phyloP scores from a whole-genome alignment of 1,140 invertebrate genomes.

The Globodera ellingtonae region DNA sequence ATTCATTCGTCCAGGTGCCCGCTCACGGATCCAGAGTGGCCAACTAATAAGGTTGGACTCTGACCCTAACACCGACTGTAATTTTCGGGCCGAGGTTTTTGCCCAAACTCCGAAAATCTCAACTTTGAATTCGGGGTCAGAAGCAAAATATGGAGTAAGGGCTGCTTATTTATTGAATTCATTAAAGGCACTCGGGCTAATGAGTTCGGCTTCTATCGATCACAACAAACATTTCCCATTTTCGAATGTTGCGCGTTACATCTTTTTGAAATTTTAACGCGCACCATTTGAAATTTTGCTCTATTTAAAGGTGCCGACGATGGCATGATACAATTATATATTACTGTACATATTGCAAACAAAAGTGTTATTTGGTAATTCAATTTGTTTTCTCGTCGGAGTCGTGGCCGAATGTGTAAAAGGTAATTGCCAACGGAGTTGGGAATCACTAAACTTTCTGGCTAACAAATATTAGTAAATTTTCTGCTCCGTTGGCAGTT shows the following conservation, averaged over 20 bases:
- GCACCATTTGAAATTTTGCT: background rate
- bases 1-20: too few species aligned
- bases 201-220: too few species aligned
- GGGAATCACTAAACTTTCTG: background rate
- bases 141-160: too few species aligned
- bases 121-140: too few species aligned
- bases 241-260: conserved; percentile 12
- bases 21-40: too few species aligned
- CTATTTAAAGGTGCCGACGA: conserved; percentile 1
- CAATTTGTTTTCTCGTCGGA: background rate
- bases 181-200: too few species aligned
- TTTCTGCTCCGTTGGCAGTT: background rate
- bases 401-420: background rate
- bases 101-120: too few species aligned
- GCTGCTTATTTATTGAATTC: too few species aligned
- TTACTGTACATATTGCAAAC: background rate
- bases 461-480: background rate
- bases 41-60: too few species aligned
- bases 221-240: too few species aligned
- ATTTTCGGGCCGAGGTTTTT: too few species aligned
- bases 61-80: too few species aligned
- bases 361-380: conserved; percentile 1
- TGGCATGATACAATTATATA: background rate
- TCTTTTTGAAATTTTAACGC: background rate
- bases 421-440: conserved; percentile 1